Evolutionary conservation across 2,113 vertebrate genomes (phyloP).

Genomic region (Hypanus sabinus): DNA sequence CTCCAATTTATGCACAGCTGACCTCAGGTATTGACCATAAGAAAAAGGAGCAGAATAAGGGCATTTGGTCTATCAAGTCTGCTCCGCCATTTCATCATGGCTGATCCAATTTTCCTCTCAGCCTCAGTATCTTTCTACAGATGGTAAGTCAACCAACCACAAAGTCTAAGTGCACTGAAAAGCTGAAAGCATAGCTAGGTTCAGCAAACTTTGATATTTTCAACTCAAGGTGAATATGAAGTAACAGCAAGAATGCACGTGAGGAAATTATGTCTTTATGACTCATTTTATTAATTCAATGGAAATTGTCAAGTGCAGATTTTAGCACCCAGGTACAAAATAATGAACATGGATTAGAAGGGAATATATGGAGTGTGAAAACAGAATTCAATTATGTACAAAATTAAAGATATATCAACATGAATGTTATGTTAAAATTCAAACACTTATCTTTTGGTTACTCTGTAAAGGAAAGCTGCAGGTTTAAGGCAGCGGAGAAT

Average conservation of each 20-base stretch:
- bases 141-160: too few relatives aligned
- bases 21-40: too few relatives aligned
- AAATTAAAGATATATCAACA: not conserved
- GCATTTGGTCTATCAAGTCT: too few relatives aligned
- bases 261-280: not conserved
- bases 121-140: too few relatives aligned
- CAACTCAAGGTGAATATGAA: not conserved
- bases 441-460: slow-evolving; percentile 9
- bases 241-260: not conserved
- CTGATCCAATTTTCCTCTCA: too few relatives aligned
- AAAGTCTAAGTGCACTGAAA: not conserved
- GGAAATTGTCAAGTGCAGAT: not conserved
- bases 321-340: not conserved
- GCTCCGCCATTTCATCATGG: too few relatives aligned
- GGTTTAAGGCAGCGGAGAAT: not conserved
- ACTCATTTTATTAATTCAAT: not conserved
- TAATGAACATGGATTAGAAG: not conserved
- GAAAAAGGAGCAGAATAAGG: too few relatives aligned
- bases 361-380: not conserved
- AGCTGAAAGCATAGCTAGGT: not conserved
- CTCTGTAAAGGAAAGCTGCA: not conserved
- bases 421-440: slow-evolving; percentile 12
- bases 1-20: too few relatives aligned
- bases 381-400: not conserved
- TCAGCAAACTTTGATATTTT: not conserved